Conservation (phyloP, 2,888 invertebrate genomes). For the Lasioglossum zephyrum region DNA sequence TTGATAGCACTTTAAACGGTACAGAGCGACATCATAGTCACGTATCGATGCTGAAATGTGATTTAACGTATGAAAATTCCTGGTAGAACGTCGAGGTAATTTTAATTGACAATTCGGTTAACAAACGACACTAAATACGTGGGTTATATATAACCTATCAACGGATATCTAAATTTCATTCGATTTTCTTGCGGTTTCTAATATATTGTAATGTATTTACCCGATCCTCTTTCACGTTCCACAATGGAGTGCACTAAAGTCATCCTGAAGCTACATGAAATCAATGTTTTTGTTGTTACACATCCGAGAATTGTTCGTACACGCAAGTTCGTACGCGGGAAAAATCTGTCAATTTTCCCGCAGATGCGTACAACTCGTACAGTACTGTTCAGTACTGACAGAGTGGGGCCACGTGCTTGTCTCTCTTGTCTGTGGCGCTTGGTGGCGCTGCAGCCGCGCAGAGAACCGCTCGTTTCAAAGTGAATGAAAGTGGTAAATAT, state of each 20-base stretch:
- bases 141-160: slow-evolving; percentile 50
- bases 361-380: slow-evolving; percentile 11
- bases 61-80: neutral
- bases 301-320: slow-evolving; percentile 31
- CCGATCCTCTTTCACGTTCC: slow-evolving; percentile 77
- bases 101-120: neutral
- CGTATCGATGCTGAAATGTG: slow-evolving; percentile 70
- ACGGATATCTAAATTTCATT: neutral
- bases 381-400: neutral
- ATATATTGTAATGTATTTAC: slow-evolving; percentile 69
- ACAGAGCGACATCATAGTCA: slow-evolving; percentile 88
- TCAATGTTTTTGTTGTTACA: slow-evolving; percentile 40
- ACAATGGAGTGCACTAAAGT: slow-evolving; percentile 75
- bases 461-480: too few relatives aligned
- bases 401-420: neutral
- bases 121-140: neutral
- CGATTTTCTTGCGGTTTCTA: slow-evolving; percentile 1
- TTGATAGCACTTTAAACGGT: slow-evolving; percentile 87
- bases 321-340: slow-evolving; percentile 64
- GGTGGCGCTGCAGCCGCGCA: neutral
- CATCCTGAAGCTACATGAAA: slow-evolving; percentile 72
- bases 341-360: slow-evolving; percentile 57
- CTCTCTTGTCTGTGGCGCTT: neutral
- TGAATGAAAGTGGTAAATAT: too few relatives aligned
- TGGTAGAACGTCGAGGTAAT: neutral